Evolutionary conservation across 2,888 invertebrate species (phyloP).

Genomic region (Lepidochitona cinerea): DNA sequence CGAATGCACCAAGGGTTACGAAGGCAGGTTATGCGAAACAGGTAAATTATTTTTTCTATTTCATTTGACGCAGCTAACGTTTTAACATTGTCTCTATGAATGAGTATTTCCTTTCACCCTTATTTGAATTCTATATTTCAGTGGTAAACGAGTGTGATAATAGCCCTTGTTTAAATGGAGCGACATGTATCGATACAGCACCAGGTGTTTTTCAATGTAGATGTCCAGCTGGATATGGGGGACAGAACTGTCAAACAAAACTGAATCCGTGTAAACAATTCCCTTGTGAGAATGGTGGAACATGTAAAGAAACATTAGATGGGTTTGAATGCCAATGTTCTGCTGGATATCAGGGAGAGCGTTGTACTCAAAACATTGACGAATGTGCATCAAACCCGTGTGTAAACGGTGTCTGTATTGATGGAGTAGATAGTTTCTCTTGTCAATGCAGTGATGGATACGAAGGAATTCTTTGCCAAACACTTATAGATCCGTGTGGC

Average conservation of each 20-base stretch:
- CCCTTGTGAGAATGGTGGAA: slow-evolving; percentile 2
- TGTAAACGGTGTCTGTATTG: slow-evolving; percentile 9
- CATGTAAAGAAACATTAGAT: background rate
- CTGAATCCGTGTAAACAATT: background rate
- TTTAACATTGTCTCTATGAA: background rate
- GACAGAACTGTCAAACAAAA: background rate
- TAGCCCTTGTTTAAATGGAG: background rate
- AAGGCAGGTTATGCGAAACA: background rate
- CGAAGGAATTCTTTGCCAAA: slow-evolving; percentile 8
- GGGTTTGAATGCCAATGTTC: background rate
- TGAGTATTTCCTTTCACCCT: background rate
- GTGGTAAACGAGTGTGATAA: background rate
- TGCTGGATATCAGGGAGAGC: background rate
- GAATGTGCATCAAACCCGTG: slow-evolving; percentile 13
- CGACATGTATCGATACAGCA: background rate
- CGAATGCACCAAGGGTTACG: background rate
- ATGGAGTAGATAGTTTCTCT: slow-evolving; percentile 4
- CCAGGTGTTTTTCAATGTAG: background rate
- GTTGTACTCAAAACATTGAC: slow-evolving; percentile 12
- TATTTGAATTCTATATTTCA: background rate
- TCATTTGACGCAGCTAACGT: background rate
- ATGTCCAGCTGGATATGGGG: background rate
- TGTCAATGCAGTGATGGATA: slow-evolving; percentile 14
- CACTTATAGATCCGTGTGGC: slow-evolving; percentile 6
- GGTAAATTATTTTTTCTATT: background rate